Percentiles rank a stretch among this genome's conserved stretches.
Conservation (phyloP, 2,113 vertebrate genomes). For the Hylia prasina region DNA sequence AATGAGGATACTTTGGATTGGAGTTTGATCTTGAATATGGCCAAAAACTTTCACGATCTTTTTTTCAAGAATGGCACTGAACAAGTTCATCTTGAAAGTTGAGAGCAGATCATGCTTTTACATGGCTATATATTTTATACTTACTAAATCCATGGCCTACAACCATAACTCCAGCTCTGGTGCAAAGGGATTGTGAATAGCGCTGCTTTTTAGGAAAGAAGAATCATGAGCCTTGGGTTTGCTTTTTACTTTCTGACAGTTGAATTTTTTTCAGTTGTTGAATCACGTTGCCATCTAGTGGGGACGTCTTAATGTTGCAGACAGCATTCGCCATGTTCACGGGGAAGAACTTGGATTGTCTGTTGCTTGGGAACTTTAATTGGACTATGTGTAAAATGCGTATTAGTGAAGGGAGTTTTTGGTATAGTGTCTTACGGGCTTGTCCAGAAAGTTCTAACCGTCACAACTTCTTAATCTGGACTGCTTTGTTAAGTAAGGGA, state of each 20-base stretch:
- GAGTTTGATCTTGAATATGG: not conserved
- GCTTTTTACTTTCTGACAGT: not conserved
- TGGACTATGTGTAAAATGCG: not conserved
- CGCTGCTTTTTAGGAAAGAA: not conserved
- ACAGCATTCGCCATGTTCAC: not conserved
- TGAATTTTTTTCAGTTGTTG: not conserved
- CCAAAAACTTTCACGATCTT: not conserved
- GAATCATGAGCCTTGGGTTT: not conserved
- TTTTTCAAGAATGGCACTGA: not conserved
- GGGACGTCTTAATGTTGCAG: not conserved
- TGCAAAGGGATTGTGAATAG: not conserved
- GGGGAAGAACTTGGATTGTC: not conserved
- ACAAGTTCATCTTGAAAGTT: not conserved
- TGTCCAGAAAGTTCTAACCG: not conserved
- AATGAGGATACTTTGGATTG: not conserved
- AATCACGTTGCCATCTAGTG: slow-evolving; percentile 17
- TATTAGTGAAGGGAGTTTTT: not conserved
- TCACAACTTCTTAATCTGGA: not conserved
- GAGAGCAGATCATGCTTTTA: not conserved
- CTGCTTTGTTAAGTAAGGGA: not conserved
- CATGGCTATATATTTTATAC: not conserved
- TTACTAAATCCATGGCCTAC: not conserved
- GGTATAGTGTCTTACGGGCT: not conserved
- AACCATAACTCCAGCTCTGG: not conserved
- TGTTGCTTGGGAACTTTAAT: not conserved